Percentiles rank a stretch among this genome's conserved stretches.
These are phyloP conservation scores for Drosophila recens DNA, from an alignment of 2,888 invertebrate genomes.

Conservation along the genomic window DNA sequence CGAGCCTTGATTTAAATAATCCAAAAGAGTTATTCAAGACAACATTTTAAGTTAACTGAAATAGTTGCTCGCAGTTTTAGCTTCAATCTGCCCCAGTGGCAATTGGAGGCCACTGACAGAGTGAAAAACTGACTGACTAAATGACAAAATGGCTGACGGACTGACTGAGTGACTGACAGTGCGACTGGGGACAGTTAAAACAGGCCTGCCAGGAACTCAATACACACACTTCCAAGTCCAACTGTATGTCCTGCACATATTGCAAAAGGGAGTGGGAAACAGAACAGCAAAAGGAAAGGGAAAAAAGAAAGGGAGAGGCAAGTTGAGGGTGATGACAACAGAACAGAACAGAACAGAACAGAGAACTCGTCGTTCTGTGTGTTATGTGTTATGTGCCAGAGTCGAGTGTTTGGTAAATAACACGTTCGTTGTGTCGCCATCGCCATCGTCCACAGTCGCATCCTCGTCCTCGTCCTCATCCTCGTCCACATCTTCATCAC, in stretches of 20 bases:
- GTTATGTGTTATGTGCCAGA: constrained; percentile 69
- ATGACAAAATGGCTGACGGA: constrained; percentile 13
- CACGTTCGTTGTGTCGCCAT: constrained; percentile 84
- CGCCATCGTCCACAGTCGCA: constrained; percentile 56
- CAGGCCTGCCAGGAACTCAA: constrained; percentile 15
- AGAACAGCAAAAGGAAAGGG: neutral
- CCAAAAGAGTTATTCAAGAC: too few species aligned
- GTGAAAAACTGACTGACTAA: constrained; percentile 29
- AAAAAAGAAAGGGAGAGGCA: neutral
- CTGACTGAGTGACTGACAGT: constrained; percentile 22
- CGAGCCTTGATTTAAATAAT: too few species aligned
- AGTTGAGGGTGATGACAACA: constrained; percentile 27
- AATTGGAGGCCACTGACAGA: constrained; percentile 49
- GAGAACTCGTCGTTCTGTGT: constrained; percentile 20
- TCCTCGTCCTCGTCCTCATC: neutral
- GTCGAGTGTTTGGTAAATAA: constrained; percentile 84
- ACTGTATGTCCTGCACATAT: constrained; percentile 4
- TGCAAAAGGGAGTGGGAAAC: constrained; percentile 13
- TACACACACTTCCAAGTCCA: constrained; percentile 9
- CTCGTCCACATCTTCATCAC: constrained; percentile 35
- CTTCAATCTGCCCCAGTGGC: neutral
- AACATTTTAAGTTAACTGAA: neutral
- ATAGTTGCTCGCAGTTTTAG: too few species aligned
- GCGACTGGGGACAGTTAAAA: constrained; percentile 30
- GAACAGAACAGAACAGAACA: constrained; percentile 23